Evolutionary conservation across 2,113 vertebrate genomes (phyloP).

Genomic region (Theropithecus gelada): DNA sequence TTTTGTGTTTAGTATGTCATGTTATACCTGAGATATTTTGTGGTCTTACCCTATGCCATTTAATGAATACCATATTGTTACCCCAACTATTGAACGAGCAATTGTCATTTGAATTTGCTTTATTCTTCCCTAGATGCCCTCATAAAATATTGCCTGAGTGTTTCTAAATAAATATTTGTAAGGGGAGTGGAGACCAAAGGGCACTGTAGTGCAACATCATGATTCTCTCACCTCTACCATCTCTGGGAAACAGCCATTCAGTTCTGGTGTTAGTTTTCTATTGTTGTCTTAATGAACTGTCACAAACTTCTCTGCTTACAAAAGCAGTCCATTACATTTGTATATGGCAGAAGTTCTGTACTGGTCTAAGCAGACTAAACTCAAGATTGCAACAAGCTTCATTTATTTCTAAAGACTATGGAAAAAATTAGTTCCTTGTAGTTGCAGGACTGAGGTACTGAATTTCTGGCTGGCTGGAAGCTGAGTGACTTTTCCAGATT

Average conservation of each 20-base stretch:
- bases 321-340: neutral
- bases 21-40: neutral
- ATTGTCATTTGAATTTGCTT: neutral
- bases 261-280: neutral
- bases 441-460: neutral
- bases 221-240: neutral
- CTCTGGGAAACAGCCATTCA: too few species aligned
- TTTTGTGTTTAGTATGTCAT: neutral
- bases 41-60: neutral
- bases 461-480: neutral
- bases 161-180: neutral
- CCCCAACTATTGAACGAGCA: neutral
- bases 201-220: fast-evolving
- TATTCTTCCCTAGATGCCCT: neutral
- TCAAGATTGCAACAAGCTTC: neutral
- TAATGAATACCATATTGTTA: neutral
- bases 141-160: neutral
- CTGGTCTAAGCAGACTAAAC: neutral
- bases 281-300: neutral
- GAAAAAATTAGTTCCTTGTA: neutral
- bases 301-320: neutral
- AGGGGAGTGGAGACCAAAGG: neutral
- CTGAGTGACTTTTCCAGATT: neutral
- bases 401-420: neutral
- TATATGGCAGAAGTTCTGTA: neutral